Base-by-base conservation (phyloP, 2,888 invertebrate genomes). In the Drosophila helvetica region DNA sequence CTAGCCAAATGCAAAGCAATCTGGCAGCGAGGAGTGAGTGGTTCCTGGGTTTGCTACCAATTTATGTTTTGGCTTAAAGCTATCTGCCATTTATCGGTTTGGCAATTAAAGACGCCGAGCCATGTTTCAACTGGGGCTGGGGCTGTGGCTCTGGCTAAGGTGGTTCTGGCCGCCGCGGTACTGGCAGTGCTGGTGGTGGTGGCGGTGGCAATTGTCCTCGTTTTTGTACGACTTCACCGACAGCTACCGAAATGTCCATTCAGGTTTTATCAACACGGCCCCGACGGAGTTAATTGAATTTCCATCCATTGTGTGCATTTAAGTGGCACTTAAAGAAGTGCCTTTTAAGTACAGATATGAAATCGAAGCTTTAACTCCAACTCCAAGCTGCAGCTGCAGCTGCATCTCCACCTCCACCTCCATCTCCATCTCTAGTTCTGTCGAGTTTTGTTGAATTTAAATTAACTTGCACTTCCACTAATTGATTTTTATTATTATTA, bases 81-180 rank as follows among this genome's bases (percentile, higher is more conserved):
- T 78, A 81, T 80, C 80, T 76, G 57, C 52, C 67, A 77, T 65
- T 77, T 75, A 75, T 67, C 74, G 62, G 62, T 15, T 67, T 47
- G 60, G 74, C 82, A 85, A 81, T 81, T 74, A 74, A 74, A 72
- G 64, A 25, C 47, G 53, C 53, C 47, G 47, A 53, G 46, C 57
- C 48, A 33, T 55, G 46, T n/a, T 53, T 47, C 56, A 55, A 25
- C 30, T 50, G n/a, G 25, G 33, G 25, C 48, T 27, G 51, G 46
- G 65, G 51, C 10, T 33, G n/a, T 42, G 30, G 17, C 17, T 27
- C 43, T 7, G 61, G 47, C 19, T 27, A 46, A 45, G 66, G 66
- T 67, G 56, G 38, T 38, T 38, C 38, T 38, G 15, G 15, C 38
- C 15, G 38, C 38, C 38, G 45, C 48, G 43, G 55, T 57, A 58